phyloP scores from a whole-genome alignment of 2,888 invertebrate genomes.

The Agriopis marginaria region DNA sequence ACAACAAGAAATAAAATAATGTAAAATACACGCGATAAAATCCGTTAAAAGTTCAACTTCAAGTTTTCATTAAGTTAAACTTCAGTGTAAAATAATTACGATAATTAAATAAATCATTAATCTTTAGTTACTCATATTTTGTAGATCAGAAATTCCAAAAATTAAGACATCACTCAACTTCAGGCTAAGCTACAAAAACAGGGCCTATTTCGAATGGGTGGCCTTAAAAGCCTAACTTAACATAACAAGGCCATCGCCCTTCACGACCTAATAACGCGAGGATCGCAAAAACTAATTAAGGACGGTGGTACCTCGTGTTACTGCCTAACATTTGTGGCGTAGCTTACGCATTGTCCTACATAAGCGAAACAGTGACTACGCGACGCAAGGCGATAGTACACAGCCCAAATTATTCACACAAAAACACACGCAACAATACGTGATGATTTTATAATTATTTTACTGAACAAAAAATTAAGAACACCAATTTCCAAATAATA shows the following conservation, averaged over 20 bases:
- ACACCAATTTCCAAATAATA: too few species aligned
- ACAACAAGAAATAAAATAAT: too few species aligned
- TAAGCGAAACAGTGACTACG: neutral
- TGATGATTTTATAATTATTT: too few species aligned
- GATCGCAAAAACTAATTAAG: slow-evolving; percentile 33
- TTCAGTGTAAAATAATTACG: too few species aligned
- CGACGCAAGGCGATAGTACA: neutral
- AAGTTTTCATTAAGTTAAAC: too few species aligned
- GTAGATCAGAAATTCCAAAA: neutral
- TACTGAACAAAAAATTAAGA: too few species aligned
- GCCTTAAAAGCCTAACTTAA: slow-evolving; percentile 21
- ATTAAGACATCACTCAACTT: slow-evolving; percentile 13
- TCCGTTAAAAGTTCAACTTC: too few species aligned
- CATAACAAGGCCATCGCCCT: slow-evolving; percentile 19
- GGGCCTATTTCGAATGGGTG: neutral
- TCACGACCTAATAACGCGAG: slow-evolving; percentile 18
- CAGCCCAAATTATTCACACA: too few species aligned
- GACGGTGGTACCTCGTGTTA: slow-evolving; percentile 1
- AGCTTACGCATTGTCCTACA: neutral
- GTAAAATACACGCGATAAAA: too few species aligned
- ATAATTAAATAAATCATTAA: too few species aligned
- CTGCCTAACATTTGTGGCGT: slow-evolving; percentile 2
- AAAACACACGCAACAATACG: too few species aligned
- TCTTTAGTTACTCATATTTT: neutral
- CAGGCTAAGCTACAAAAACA: slow-evolving; percentile 9